These are phyloP conservation scores for Vulpes lagopus DNA, from an alignment of 2,113 vertebrate species.

Conservation along the genomic window DNA sequence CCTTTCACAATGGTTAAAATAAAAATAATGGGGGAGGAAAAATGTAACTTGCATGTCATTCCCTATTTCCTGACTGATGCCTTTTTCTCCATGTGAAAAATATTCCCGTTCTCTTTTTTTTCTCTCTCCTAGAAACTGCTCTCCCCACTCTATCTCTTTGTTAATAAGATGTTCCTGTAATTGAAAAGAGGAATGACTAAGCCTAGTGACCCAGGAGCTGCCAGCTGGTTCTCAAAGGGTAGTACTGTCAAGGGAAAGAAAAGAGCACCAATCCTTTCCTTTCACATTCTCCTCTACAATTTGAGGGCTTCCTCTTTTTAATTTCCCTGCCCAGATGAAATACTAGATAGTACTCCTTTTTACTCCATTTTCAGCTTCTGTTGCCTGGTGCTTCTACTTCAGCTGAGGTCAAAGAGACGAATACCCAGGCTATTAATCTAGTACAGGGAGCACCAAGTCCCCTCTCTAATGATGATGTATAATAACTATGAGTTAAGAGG, in stretches of 20 bases:
- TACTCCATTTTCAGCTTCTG: conserved; percentile 52
- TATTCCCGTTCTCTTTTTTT: neutral
- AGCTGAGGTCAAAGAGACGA: conserved; percentile 61
- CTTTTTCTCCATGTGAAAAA: conserved; percentile 50
- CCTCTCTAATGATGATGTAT: conserved; percentile 70
- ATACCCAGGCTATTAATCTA: conserved; percentile 60
- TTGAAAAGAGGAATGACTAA: conserved; percentile 68
- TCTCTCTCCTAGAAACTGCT: conserved; percentile 12
- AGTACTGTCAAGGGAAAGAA: conserved; percentile 59
- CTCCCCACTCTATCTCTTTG: conserved; percentile 35
- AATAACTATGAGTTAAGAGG: conserved; percentile 69
- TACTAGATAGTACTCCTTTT: conserved; percentile 65
- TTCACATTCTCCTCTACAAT: neutral
- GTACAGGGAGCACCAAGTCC: conserved; percentile 55
- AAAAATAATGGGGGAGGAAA: conserved; percentile 28
- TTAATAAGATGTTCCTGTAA: conserved; percentile 62
- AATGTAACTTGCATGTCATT: conserved; percentile 34
- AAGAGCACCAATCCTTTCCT: conserved; percentile 40
- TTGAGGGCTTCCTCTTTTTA: conserved; percentile 59
- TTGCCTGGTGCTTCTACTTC: conserved; percentile 52
- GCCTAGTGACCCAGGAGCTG: conserved; percentile 54
- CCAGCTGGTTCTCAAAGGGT: conserved; percentile 58
- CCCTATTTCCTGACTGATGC: neutral
- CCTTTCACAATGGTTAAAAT: conserved; percentile 5
- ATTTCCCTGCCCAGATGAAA: conserved; percentile 69